Evolutionary conservation across 2,797 vertebrate genomes (phyloP).

Genomic region (Scleropages formosus): DNA sequence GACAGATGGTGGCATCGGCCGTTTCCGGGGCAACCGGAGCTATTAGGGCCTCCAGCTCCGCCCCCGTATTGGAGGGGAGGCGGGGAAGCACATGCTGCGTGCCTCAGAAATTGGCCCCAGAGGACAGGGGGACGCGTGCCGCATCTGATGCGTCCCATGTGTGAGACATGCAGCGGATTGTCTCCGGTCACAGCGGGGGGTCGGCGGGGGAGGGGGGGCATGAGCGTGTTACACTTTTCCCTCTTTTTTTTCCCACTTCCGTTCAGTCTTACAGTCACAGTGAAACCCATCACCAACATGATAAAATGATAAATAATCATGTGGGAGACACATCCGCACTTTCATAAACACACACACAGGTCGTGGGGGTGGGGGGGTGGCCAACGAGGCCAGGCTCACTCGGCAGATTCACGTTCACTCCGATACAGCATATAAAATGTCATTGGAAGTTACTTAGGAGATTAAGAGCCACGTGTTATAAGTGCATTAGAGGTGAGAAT

Average conservation of each 20-base stretch:
- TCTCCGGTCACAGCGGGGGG: constrained; percentile 35
- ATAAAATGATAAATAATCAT: too few species aligned
- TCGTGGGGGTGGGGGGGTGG: too few species aligned
- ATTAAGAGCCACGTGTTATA: too few species aligned
- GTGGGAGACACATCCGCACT: too few species aligned
- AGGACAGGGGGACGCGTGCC: constrained; percentile 47
- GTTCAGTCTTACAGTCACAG: too few species aligned
- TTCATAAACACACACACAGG: too few species aligned
- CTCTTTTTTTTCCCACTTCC: too few species aligned
- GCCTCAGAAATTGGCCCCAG: constrained; percentile 67
- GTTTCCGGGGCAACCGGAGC: constrained; percentile 59
- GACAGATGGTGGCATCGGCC: constrained; percentile 55
- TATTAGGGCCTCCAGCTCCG: constrained; percentile 47
- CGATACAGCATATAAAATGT: too few species aligned
- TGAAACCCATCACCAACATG: too few species aligned
- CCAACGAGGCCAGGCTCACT: too few species aligned
- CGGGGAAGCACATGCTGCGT: constrained; percentile 47
- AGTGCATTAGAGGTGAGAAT: neutral
- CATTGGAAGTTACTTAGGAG: too few species aligned
- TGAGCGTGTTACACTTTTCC: constrained; percentile 7
- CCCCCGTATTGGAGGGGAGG: constrained; percentile 60
- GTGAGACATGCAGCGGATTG: constrained; percentile 14
- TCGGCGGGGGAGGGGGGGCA: constrained; percentile 8
- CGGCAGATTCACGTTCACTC: too few species aligned
- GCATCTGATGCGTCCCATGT: constrained; percentile 35